These are phyloP conservation scores for Drosophila sturtevanti DNA, from an alignment of 1,140 invertebrate genomes.

Conservation along the genomic window DNA sequence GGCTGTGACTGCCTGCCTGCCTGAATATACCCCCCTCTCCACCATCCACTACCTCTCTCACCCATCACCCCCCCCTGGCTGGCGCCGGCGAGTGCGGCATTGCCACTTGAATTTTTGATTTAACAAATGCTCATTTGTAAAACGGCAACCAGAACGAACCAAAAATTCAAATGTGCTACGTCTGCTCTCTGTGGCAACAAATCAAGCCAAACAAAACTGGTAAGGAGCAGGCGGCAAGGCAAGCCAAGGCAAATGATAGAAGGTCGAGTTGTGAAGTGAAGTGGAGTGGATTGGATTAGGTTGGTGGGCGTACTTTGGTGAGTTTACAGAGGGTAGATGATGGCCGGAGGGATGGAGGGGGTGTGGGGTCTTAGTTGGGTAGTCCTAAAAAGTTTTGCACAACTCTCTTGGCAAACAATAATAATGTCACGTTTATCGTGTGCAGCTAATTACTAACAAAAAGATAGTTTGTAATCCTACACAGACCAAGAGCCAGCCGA, in stretches of 20 bases:
- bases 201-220: conserved; percentile 13
- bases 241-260: not conserved
- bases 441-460: conserved; percentile 81
- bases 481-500: conserved; percentile 50
- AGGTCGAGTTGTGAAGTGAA: conserved; percentile 2
- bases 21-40: not conserved
- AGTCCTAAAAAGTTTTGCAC: conserved; percentile 60
- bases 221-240: not conserved
- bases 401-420: conserved; percentile 70
- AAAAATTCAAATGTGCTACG: conserved; percentile 61
- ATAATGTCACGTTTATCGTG: conserved; percentile 81
- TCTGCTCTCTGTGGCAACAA: conserved; percentile 20
- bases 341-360: not conserved
- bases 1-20: no score
- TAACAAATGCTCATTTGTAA: conserved; percentile 80
- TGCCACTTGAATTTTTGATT: conserved; percentile 81
- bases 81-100: conserved; percentile 74
- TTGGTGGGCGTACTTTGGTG: not conserved
- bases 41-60: no score
- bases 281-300: not conserved
- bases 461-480: conserved; percentile 80
- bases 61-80: not conserved
- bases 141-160: conserved; percentile 40
- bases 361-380: not conserved
- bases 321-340: not conserved